These are phyloP conservation scores for Virgularia gustaviana DNA, from an alignment of 92 coral and sea anemone species.

Conservation along the genomic window DNA sequence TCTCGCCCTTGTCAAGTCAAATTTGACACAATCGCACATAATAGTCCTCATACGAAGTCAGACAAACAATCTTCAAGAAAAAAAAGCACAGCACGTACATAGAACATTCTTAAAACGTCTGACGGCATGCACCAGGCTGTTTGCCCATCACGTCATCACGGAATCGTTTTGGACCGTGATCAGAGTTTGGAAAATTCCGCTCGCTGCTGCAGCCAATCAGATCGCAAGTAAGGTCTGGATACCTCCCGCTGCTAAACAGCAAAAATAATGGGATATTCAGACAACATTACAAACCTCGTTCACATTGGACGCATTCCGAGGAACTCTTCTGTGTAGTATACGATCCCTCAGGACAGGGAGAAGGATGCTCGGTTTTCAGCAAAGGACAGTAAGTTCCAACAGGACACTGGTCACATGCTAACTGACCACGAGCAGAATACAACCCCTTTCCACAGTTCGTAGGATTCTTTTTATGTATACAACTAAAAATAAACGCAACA, in stretches of 20 bases:
- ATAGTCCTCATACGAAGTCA: too few relatives aligned
- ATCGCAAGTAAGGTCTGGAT: too few relatives aligned
- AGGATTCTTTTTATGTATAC: constrained; percentile 56
- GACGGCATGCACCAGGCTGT: too few relatives aligned
- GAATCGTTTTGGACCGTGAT: too few relatives aligned
- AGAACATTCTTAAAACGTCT: not conserved
- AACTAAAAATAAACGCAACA: constrained; percentile 36
- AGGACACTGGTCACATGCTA: constrained; percentile 61
- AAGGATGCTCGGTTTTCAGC: constrained; percentile 47
- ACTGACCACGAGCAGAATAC: constrained; percentile 61
- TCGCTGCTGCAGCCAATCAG: too few relatives aligned
- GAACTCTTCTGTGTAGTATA: constrained; percentile 65
- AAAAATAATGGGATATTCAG: not conserved
- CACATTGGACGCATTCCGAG: constrained; percentile 64
- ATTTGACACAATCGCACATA: too few relatives aligned
- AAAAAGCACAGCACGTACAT: too few relatives aligned
- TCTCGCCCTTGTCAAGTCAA: too few relatives aligned
- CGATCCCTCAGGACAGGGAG: constrained; percentile 75
- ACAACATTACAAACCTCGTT: too few relatives aligned
- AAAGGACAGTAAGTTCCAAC: constrained; percentile 75
- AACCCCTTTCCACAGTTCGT: constrained; percentile 68
- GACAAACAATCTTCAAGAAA: too few relatives aligned
- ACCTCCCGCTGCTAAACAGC: too few relatives aligned
- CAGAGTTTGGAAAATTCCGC: not conserved
- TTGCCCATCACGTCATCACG: too few relatives aligned